Conservation (phyloP, 1,140 invertebrate genomes). For the Drosophila yakuba region DNA sequence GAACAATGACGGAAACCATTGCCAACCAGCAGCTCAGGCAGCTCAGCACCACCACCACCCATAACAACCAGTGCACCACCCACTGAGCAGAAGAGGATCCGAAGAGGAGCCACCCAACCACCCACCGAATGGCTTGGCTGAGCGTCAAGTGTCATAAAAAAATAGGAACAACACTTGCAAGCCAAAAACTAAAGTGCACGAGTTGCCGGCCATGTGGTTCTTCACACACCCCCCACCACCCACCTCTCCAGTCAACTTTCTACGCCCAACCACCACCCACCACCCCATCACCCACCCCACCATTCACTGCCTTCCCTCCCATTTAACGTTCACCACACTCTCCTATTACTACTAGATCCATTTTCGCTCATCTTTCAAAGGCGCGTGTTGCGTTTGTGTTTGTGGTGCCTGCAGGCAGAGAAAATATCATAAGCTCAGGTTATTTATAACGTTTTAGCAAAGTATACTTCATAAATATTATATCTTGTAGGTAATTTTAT, state of each 20-base stretch:
- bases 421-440: conserved; percentile 14
- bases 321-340: conserved; percentile 11
- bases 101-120: background rate
- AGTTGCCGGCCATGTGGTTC: conserved; percentile 39
- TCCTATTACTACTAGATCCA: conserved; percentile 44
- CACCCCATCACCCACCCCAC: background rate
- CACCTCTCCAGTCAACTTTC: conserved; percentile 4
- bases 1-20: conserved; percentile 48
- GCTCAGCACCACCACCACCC: background rate
- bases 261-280: background rate
- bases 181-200: conserved; percentile 79
- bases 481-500: too few species aligned
- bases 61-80: background rate
- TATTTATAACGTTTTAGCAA: background rate
- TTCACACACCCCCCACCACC: too few species aligned
- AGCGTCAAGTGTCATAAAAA: conserved; percentile 81
- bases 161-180: conserved; percentile 76
- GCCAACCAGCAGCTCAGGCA: conserved; percentile 33
- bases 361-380: conserved; percentile 79
- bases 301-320: background rate
- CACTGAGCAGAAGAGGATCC: background rate
- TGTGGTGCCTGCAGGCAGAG: conserved; percentile 35
- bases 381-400: conserved; percentile 66
- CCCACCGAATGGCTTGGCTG: conserved; percentile 56
- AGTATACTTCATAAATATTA: too few species aligned